Base-by-base conservation (phyloP, 1,140 invertebrate genomes). In the Lucilia sericata region DNA sequence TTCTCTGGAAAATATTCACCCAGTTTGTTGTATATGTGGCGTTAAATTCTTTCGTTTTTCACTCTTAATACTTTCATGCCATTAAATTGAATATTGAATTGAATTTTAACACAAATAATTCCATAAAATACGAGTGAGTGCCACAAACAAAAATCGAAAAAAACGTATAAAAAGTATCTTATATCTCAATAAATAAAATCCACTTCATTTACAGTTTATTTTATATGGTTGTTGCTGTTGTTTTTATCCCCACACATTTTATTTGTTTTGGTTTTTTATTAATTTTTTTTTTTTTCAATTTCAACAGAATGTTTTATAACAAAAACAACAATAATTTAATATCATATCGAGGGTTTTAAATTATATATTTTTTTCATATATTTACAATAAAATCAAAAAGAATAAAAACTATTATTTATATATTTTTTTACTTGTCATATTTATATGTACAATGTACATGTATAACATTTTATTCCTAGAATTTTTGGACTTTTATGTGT, bases 151-250 rank as follows among this genome's bases (percentile, higher is more conserved):
- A 60, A 0, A 60, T 13, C 12, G 14, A 60, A 10, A 60, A 14
- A 17, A 60, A 60, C 13, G 51, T 13, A 60, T 5, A 60, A 14
- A 13, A 60, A 60, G 60, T 70, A 70, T 70, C 19, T 70, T 70
- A 21, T 70, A 70, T 70, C 19, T 8, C 60, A 21, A 70, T 70
- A 70, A 70, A 70, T 70, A 70, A 70, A 70, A 70, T 21, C 19
- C 60, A 70, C 60, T 70, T 70, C 60, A 70, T 70, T 70, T 70
- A 21, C 60, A 70, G 60, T 70, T 70, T 19, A 70, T 70, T 70
- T 70, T 21, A n/a, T 36, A 36, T 60, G 13, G 51, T 70, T 70
- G 51, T 60, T n/a, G 51, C 17, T 60, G 17, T 60, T 60, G 51
- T 60, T 60, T 14, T 9, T 60, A 36, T 36, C 36, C 36, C 36